Evolutionary conservation across 2,888 invertebrate species (phyloP).

Genomic region (Oscheius sp.): DNA sequence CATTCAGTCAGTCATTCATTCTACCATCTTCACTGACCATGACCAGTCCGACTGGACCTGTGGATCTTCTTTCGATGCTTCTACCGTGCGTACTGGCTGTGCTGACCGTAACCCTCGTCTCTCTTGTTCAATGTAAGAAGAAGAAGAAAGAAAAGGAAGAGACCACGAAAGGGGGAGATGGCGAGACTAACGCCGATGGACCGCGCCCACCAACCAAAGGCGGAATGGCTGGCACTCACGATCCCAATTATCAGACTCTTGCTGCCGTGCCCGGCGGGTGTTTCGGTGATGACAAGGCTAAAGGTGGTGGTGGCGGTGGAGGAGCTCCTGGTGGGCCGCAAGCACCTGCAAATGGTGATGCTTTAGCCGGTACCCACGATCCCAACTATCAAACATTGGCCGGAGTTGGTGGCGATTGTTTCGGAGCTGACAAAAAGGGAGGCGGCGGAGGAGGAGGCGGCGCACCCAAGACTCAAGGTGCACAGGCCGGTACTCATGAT

Average conservation of each 20-base stretch:
- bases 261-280: slow-evolving; percentile 40
- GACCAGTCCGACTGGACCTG: too few relatives aligned
- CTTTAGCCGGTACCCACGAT: slow-evolving; percentile 41
- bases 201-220: not conserved
- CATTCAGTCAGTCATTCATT: too few relatives aligned
- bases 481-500: slow-evolving; percentile 2
- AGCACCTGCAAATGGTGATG: not conserved
- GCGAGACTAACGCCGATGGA: too few relatives aligned
- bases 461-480: not conserved
- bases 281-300: slow-evolving; percentile 37
- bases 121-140: too few relatives aligned
- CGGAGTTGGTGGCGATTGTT: slow-evolving; percentile 43
- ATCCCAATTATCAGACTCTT: slow-evolving; percentile 48
- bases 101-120: too few relatives aligned
- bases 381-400: slow-evolving; percentile 48
- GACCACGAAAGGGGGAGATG: too few relatives aligned
- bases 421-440: slow-evolving; percentile 41
- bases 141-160: too few relatives aligned
- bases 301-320: not conserved
- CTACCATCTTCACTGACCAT: too few relatives aligned
- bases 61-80: too few relatives aligned
- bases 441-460: not conserved
- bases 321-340: not conserved
- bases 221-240: slow-evolving; percentile 33
- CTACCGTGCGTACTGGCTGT: too few relatives aligned